Base-by-base conservation (phyloP, 2,797 vertebrate genomes). In the Benthosema pterotum region DNA sequence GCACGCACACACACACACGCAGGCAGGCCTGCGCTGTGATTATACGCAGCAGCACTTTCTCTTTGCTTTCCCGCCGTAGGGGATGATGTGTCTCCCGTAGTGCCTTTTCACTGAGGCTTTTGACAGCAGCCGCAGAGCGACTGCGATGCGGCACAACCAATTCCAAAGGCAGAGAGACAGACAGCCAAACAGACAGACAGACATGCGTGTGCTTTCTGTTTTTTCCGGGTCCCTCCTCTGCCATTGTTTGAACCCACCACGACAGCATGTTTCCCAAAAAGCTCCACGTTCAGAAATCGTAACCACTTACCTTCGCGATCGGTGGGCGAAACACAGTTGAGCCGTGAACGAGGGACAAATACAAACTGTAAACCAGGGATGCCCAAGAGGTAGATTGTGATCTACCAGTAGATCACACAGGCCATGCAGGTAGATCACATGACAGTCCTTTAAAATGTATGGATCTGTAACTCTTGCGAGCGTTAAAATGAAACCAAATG, bases 11-110 rank as follows among this genome's bases (percentile, higher is more conserved):
- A n/a, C n/a, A n/a, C n/a, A n/a, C n/a, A n/a, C n/a, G n/a, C n/a
- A n/a, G n/a, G n/a, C n/a, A 52, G 71, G 81, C 79, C 69, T 71
- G 75, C 75, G 62, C 76, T 78, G 82, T 76, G 78, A 85, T 79
- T 87, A 83, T 80, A 82, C 74, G 56, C 57, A 58, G 51, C 63
- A 8, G n/a, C n/a, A n/a, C n/a, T n/a, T n/a, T n/a, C 22, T 60
- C 28, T 8, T 73, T 72, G 65, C 65, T 77, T 83, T 84, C 55
- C 70, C 59, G 76, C 28, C 32, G 32, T 38, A 38, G 48, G 80
- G 77, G 75, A 78, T 67, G 71, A 83, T 79, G 64, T 82, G 74
- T 85, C 54, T 56, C 75, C 73, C 59, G 66, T n/a, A n/a, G n/a
- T 75, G 78, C 79, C 69, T 79, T 83, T 76, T 82, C 69, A 72